Evolutionary conservation across 2,113 vertebrate genomes (phyloP), one percentile per base, ranked within the genome.

Genomic region (Lasiurus cinereus): DNA sequence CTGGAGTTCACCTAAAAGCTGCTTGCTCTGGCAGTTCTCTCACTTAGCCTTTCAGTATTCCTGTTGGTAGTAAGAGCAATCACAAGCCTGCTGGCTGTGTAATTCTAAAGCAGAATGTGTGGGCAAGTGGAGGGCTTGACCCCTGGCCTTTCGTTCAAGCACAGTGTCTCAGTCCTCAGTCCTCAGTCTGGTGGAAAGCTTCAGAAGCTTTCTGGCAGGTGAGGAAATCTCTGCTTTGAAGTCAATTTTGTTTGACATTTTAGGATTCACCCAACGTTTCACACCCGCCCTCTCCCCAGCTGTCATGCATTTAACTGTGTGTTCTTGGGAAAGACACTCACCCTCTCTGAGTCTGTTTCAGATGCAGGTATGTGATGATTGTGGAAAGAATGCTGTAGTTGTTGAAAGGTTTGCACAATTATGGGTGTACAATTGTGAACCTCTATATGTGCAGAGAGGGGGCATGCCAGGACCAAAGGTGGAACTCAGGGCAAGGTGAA

Each of bases 191-290:
- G 18, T 31, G 52, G 69, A 50, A 83, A 77, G 33, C 31, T 52
- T 78, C 48, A 92, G 77, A 18, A 22, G 46, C 13, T 83, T 73
- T 91, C 93, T n/a, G 59, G 74, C 52, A 89, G 73, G 91, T 19
- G 29, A 91, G 33, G 8, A 66, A 74, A 73, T 64, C 67, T 92
- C 50, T 19, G 13, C 79, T 83, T 27, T 50, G 36, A 90, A 90
- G 64, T 84, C 77, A 24, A 24, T 92, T 72, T 77, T 76, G 82
- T 77, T 91, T 76, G 95, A 72, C 67, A 62, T 59, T 73, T 67
- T 66, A 70, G 74, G 72, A 48, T 87, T 83, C 74, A 74, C 24
- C 18, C 9, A 24, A 62, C 85, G 39, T 85, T 72, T 66, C 33
- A 27, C 5, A 83, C 56, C 64, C 48, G n/a, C 46, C 46, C 3